Percentiles rank a stretch among this genome's conserved stretches.
Conservation (phyloP, 2,113 vertebrate genomes). For the Phaetusa simplex region DNA sequence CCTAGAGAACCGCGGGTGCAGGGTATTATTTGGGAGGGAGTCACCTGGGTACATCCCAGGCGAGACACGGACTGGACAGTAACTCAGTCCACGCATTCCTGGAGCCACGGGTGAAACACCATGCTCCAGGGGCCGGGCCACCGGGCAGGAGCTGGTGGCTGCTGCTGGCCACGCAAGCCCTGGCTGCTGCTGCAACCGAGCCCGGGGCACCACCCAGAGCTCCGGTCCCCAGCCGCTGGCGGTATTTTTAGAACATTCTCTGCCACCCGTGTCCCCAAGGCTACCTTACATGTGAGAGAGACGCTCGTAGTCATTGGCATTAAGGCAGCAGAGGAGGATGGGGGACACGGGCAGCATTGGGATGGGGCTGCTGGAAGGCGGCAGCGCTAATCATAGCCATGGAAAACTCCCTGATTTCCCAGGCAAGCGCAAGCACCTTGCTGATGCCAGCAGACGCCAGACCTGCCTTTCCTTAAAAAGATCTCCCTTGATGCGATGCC, state of each 20-base stretch:
- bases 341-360: not conserved
- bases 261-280: not conserved
- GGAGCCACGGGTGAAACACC: not conserved
- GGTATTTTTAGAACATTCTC: not conserved
- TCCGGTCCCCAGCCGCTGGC: accelerated
- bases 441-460: not conserved
- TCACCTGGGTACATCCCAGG: not conserved
- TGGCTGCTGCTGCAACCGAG: not conserved
- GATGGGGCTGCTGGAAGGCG: not conserved
- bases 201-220: not conserved
- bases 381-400: too few species aligned
- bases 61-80: not conserved
- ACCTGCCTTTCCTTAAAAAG: not conserved
- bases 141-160: not conserved
- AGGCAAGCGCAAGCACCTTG: not conserved
- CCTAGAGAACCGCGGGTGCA: accelerated
- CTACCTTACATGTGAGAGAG: not conserved
- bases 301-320: not conserved
- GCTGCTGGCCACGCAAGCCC: not conserved
- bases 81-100: not conserved
- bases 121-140: not conserved
- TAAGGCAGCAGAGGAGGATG: not conserved
- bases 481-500: not conserved
- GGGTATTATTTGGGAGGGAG: not conserved
- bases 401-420: not conserved